Conservation (phyloP, 2,113 vertebrate genomes). For the Gymnorhina tibicen region DNA sequence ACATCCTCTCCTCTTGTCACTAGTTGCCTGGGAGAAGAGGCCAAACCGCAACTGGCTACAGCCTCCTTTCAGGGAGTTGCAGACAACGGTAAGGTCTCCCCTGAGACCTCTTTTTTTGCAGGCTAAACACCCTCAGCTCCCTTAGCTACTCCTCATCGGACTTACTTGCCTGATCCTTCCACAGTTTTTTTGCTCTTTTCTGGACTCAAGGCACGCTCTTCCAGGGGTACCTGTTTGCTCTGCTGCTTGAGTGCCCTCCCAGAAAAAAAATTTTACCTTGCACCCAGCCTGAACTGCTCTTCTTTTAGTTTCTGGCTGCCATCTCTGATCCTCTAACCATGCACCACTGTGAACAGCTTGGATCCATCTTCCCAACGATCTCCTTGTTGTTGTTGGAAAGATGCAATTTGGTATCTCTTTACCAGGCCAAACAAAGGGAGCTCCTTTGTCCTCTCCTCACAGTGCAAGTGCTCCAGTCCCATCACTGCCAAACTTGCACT, state of each 20-base stretch:
- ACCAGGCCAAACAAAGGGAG: not conserved
- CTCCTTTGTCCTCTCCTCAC: not conserved
- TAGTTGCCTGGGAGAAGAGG: not conserved
- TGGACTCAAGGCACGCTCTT: not conserved
- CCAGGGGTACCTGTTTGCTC: rapidly evolving
- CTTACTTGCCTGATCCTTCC: rapidly evolving
- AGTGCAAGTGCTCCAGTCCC: not conserved
- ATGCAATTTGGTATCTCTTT: not conserved
- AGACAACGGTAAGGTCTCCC: not conserved
- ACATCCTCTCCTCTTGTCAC: not conserved
- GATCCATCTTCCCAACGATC: not conserved
- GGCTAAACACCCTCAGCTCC: not conserved
- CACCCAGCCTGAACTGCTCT: not conserved
- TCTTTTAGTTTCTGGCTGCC: not conserved
- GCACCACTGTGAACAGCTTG: not conserved
- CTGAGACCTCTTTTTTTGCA: not conserved
- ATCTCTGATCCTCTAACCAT: not conserved
- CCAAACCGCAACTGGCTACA: not conserved
- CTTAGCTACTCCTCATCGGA: not conserved
- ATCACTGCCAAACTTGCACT: not conserved
- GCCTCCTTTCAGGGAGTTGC: not conserved
- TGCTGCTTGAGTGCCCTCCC: not conserved
- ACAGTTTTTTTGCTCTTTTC: not conserved
- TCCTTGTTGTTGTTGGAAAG: not conserved
- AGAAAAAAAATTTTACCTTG: not conserved